Base-by-base conservation (phyloP, 1,140 invertebrate genomes). In the Rhyacophila brunnea region DNA sequence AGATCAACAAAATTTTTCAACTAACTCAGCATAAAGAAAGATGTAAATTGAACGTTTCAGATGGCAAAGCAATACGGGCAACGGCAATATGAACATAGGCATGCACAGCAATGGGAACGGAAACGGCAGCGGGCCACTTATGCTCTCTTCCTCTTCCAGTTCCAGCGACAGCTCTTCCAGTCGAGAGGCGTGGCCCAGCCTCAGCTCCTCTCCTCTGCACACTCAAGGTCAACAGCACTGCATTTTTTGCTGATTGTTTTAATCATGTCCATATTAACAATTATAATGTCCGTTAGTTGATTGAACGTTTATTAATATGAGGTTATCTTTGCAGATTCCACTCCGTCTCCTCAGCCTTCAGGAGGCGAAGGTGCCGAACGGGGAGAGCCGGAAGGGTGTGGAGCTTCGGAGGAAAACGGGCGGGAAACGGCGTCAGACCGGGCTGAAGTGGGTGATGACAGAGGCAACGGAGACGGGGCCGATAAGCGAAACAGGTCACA, bases 101-200 rank as follows among this genome's bases (percentile, higher is more conserved):
- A 28, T 28, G 23, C 23, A 9, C 34, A 55, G 52, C 32, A 55
- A 55, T 46, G 43, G 51, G 1, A 43, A 43, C 19, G 49, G 19
- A 17, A 28, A 28, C 13, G 50, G 48, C 2, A 35, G 58, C 32
- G 46, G 55, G 7, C 48, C 54, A 13, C 49, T 45, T 14, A 57
- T 55, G 49, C 50, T 65, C 13, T 62, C 60, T 0, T 57, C 64
- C n/a, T 59, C 60, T 17, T 52, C 65, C 57, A 74, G 67, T 66
- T 72, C 73, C 64, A 72, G 75, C 6, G 44, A 32, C 51, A 62
- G 79, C 14, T 36, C 52, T 20, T 49, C 48, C 35, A 53, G 80
- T 67, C 85, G 88, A 73, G 87, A 89, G 71, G 86, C 87, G 55
- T 89, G 87, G 87, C 87, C 87, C 1, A 83, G 80, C 60, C 76